Percentiles rank a stretch among this genome's conserved stretches.
Evolutionary conservation across 2,797 vertebrate species (phyloP).

Genomic region (Eulemur albifrons): DNA sequence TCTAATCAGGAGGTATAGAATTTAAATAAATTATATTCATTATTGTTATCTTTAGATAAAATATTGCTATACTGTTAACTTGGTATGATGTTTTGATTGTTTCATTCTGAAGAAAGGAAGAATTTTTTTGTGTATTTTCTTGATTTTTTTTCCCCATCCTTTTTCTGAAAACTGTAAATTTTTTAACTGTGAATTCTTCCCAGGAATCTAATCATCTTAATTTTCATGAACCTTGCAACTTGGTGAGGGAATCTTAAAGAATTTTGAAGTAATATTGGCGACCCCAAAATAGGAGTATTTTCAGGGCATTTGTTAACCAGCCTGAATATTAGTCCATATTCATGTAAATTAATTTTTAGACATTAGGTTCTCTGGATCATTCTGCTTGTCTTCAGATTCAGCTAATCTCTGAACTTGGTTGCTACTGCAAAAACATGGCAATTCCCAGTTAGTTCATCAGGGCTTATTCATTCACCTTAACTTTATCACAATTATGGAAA

Average conservation of each 20-base stretch:
- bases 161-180: background rate
- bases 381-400: background rate
- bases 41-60: background rate
- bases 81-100: background rate
- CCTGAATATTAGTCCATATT: background rate
- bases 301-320: background rate
- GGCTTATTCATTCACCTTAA: background rate
- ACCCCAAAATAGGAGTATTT: background rate
- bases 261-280: background rate
- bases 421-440: background rate
- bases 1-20: background rate
- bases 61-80: background rate
- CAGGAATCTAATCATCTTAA: background rate
- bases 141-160: background rate
- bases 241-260: background rate
- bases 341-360: background rate
- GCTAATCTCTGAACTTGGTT: background rate
- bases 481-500: background rate
- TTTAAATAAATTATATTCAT: background rate
- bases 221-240: background rate
- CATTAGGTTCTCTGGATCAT: background rate
- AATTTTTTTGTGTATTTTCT: background rate
- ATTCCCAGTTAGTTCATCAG: background rate
- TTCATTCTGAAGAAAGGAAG: background rate
- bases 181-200: background rate